Evolutionary conservation across 2,113 vertebrate species (phyloP).

Genomic region (Baryphthengus martii): DNA sequence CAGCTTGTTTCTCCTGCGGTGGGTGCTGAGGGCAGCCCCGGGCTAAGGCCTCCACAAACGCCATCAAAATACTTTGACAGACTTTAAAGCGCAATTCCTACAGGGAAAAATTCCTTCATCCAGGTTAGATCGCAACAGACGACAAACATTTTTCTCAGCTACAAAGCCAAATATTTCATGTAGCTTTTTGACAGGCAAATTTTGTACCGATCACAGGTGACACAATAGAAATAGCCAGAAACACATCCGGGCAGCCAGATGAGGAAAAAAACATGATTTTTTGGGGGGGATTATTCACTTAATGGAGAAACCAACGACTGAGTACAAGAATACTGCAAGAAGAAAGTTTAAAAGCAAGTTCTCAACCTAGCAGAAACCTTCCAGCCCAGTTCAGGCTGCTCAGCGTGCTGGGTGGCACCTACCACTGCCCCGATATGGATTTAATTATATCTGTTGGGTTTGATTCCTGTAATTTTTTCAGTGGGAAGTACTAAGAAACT

Average conservation of each 20-base stretch:
- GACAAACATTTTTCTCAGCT: background rate
- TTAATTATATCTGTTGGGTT: background rate
- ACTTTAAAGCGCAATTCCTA: background rate
- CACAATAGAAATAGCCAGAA: background rate
- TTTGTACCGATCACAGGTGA: background rate
- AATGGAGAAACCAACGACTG: background rate
- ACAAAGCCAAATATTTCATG: background rate
- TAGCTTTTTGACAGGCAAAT: background rate
- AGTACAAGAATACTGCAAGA: background rate
- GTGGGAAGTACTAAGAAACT: background rate
- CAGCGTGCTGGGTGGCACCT: background rate
- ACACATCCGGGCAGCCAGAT: background rate
- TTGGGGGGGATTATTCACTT: accelerated
- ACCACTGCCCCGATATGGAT: background rate
- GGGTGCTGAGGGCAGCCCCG: background rate
- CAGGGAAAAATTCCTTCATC: background rate
- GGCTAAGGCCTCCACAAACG: background rate
- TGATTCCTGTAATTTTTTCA: background rate
- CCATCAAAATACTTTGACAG: background rate
- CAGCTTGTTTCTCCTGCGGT: background rate
- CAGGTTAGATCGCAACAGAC: background rate
- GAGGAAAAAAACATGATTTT: background rate
- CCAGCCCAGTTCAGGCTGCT: background rate
- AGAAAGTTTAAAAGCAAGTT: background rate
- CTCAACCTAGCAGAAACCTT: background rate